Percentiles rank a stretch among this genome's conserved stretches.
These are phyloP conservation scores for Camptogramma bilineatum DNA, from an alignment of 2,888 invertebrate genomes.

Conservation along the genomic window DNA sequence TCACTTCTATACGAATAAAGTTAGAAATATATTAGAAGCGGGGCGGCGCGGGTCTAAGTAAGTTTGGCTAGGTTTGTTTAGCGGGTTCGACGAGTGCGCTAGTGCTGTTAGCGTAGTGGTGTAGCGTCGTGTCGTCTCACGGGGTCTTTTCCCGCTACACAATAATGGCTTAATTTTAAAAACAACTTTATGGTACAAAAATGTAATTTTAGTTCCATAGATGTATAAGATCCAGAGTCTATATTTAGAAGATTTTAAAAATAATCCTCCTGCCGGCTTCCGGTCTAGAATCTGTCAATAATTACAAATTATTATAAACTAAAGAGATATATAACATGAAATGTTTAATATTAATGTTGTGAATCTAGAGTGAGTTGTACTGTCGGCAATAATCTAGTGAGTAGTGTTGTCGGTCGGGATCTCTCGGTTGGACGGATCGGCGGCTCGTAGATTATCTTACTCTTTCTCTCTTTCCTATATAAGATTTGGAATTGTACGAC, in stretches of 20 bases:
- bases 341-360: conserved; percentile 66
- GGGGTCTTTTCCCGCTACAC: conserved; percentile 52
- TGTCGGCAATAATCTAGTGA: conserved; percentile 57
- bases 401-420: conserved; percentile 41
- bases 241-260: conserved; percentile 71
- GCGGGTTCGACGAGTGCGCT: conserved; percentile 17
- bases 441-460: conserved; percentile 19
- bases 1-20: conserved; percentile 72
- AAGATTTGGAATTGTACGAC: conserved; percentile 2
- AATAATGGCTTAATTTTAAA: conserved; percentile 71
- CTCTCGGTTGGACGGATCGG: conserved; percentile 38
- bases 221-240: conserved; percentile 80
- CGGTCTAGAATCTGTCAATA: conserved; percentile 56
- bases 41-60: conserved; percentile 65
- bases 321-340: conserved; percentile 58
- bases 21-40: conserved; percentile 66
- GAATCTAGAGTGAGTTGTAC: conserved; percentile 65
- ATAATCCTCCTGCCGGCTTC: conserved; percentile 56
- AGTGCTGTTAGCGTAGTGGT: conserved; percentile 19
- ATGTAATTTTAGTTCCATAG: conserved; percentile 82
- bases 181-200: conserved; percentile 80
- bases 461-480: conserved; percentile 17
- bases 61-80: conserved; percentile 62
- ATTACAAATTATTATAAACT: conserved; percentile 56
- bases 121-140: background rate